Percentiles rank a stretch among this genome's conserved stretches.
Conservation (phyloP, 2,888 invertebrate species). For the Caenorhabditis auriculariae region DNA sequence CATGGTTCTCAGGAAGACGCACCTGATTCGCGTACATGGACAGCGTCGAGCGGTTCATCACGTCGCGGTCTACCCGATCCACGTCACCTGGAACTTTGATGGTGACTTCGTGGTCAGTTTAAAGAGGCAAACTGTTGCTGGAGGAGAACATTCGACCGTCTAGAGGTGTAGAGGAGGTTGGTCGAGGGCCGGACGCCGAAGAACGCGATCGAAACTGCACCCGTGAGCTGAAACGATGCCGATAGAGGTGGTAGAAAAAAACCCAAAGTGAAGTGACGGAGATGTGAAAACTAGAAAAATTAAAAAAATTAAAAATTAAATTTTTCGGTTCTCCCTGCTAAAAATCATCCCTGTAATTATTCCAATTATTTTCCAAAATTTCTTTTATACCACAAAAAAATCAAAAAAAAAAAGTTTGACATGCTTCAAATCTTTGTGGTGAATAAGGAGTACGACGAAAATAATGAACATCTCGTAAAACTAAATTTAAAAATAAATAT, state of each 20-base stretch:
- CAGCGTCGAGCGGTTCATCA: constrained; percentile 36
- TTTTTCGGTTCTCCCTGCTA: too few species aligned
- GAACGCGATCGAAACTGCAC: constrained; percentile 22
- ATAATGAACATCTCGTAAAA: too few species aligned
- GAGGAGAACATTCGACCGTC: constrained; percentile 17
- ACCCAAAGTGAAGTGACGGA: not conserved
- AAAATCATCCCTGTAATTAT: too few species aligned
- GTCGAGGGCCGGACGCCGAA: constrained; percentile 22
- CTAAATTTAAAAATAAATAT: too few species aligned
- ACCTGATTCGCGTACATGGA: constrained; percentile 39
- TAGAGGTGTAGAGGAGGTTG: constrained; percentile 8
- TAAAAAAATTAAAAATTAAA: not conserved
- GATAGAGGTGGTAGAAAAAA: not conserved
- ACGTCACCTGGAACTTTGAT: constrained; percentile 14
- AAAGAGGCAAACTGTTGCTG: too few species aligned
- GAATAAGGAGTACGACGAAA: too few species aligned
- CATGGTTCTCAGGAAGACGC: constrained; percentile 37
- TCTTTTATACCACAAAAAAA: not conserved
- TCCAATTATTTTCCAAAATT: not conserved
- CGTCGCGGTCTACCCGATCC: constrained; percentile 17
- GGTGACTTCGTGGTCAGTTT: too few species aligned
- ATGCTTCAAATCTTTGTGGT: not conserved
- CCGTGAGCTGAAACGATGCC: constrained; percentile 16
- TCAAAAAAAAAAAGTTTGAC: not conserved
- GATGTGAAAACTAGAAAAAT: not conserved